Evolutionary conservation across 2,888 invertebrate species (phyloP), one percentile per base, ranked within the genome.

Genomic region (Ypsolopha sequella): DNA sequence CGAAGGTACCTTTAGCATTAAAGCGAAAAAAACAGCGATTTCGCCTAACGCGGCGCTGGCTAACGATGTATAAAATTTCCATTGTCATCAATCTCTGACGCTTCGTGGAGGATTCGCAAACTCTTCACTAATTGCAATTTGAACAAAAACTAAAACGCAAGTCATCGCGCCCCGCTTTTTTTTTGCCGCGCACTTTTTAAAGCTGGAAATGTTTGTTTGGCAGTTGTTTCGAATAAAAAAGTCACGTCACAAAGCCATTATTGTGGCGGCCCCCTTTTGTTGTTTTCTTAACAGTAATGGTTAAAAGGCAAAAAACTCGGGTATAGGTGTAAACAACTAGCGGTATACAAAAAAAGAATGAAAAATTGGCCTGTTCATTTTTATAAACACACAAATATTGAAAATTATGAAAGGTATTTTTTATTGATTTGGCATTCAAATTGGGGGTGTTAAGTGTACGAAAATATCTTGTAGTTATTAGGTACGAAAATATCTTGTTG

Each of bases 1-100:
- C 11, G 48, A 38, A 48, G 38, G 48, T 39, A 24, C 33, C 24
- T 24, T 24, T 4, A 14, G 33, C 9, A 48, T 38, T 36, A 41
- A 24, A 34, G 7, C 13, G 41, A 50, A 50, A 50, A 50, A 50
- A 48, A 36, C n/a, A 9, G 39, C 33, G 7, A 24, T 14, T 41
- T 51, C 45, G 81, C 80, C 78, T 80, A 82, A 80, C 81, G 73
- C 79, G 76, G 68, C 71, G 51, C 72, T 76, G 81, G 70, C 84
- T 85, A 85, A 85, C 85, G 85, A 85, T 81, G 85, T 84, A 85
- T 84, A 85, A 85, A 84, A 84, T 82, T 85, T 84, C 82, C 84
- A 85, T 84, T 84, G 84, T 85, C 85, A 85, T 85, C 85, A 86
- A 86, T 86, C 85, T 84, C 85, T 80, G 85, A 82, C 84, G 79